Conservation (phyloP, 2,888 invertebrate species). For the Luperina testacea region DNA sequence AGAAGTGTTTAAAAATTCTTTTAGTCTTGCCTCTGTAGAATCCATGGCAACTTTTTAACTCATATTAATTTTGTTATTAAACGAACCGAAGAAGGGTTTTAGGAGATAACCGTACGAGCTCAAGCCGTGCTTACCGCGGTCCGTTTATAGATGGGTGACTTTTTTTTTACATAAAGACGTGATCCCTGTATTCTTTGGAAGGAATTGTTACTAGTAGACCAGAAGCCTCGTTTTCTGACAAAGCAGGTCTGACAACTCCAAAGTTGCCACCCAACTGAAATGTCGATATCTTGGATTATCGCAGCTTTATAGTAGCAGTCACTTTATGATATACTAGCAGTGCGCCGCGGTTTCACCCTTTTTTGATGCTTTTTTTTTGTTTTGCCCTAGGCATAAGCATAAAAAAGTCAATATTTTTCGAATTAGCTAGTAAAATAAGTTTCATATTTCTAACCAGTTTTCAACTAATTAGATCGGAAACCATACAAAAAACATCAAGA, state of each 20-base stretch:
- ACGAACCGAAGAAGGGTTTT: not conserved
- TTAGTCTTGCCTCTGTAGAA: conserved; percentile 8
- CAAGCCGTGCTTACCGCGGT: not conserved
- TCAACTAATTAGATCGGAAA: not conserved
- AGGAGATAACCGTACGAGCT: not conserved
- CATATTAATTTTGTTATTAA: not conserved
- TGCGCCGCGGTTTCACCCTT: no score
- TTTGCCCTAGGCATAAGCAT: no score
- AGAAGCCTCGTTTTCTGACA: not conserved
- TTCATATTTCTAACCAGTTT: not conserved
- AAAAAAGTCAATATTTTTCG: no score
- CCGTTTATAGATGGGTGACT: not conserved
- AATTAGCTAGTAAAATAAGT: not conserved
- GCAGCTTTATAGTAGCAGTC: no score
- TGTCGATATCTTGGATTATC: no score
- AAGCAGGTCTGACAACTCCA: no score
- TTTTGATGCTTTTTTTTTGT: no score
- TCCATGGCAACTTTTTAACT: not conserved
- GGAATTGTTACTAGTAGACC: not conserved
- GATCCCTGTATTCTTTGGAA: not conserved
- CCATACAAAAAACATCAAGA: not conserved
- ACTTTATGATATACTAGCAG: no score
- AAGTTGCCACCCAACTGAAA: no score
- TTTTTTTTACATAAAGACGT: not conserved
- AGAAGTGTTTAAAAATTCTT: conserved; percentile 19